phyloP scores from a whole-genome alignment of 1,140 invertebrate species.

The Amphibalanus amphitrite region DNA sequence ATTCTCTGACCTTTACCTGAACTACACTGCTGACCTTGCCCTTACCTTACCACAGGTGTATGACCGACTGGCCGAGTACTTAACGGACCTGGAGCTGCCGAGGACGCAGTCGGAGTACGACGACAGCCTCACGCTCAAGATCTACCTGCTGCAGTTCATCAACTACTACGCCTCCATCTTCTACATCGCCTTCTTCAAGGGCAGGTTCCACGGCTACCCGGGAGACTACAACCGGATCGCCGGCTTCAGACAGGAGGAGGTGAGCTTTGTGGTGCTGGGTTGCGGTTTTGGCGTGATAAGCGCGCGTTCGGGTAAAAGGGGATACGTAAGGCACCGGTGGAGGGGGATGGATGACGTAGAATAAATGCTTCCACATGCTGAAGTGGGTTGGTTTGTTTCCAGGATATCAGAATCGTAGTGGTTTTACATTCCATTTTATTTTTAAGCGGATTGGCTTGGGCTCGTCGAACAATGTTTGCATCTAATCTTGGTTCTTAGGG shows the following conservation, averaged over 20 bases:
- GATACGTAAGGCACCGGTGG: too few relatives aligned
- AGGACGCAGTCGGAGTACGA: slow-evolving; percentile 96
- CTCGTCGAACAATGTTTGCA: too few relatives aligned
- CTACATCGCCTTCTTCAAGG: slow-evolving; percentile 97
- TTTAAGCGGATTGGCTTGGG: too few relatives aligned
- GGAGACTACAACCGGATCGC: slow-evolving; percentile 57
- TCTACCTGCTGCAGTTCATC: slow-evolving; percentile 93
- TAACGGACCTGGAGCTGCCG: slow-evolving; percentile 85
- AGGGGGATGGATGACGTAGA: too few relatives aligned
- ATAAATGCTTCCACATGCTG: too few relatives aligned
- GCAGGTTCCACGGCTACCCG: slow-evolving; percentile 73
- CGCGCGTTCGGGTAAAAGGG: too few relatives aligned
- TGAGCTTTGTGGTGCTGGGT: too few relatives aligned
- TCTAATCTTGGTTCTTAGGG: too few relatives aligned
- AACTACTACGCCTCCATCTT: slow-evolving; percentile 98
- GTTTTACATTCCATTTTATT: too few relatives aligned
- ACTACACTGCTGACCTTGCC: background rate
- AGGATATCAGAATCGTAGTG: too few relatives aligned
- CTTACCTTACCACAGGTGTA: slow-evolving; percentile 46
- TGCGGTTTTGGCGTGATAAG: too few relatives aligned
- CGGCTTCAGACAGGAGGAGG: slow-evolving; percentile 64
- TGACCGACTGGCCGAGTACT: slow-evolving; percentile 66
- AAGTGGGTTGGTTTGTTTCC: too few relatives aligned
- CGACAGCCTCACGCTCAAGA: slow-evolving; percentile 88
- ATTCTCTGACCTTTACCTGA: background rate